These are phyloP conservation scores for Micropoecilia bifurca DNA, from an alignment of 2,797 vertebrate species.

Conservation along the genomic window DNA sequence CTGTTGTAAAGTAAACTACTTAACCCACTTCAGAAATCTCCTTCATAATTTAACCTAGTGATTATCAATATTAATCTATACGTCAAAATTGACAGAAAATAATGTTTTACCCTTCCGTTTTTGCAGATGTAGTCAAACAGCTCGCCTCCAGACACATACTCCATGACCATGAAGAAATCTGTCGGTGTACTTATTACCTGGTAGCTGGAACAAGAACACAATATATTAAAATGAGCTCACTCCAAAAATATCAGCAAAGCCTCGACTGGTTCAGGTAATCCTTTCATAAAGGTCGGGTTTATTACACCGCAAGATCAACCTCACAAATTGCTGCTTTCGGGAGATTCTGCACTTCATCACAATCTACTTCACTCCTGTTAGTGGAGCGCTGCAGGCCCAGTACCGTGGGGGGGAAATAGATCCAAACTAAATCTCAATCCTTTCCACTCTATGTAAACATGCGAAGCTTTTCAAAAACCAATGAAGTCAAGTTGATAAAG, in stretches of 20 bases:
- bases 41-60: not conserved
- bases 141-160: slow-evolving; percentile 96
- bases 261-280: slow-evolving; percentile 18
- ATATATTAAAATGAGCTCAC: not conserved
- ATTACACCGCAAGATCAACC: slow-evolving; percentile 33
- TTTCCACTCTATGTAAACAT: slow-evolving; percentile 11
- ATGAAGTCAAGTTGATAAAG: slow-evolving; percentile 6
- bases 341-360: slow-evolving; percentile 46
- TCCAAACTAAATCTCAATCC: slow-evolving; percentile 23
- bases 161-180: slow-evolving; percentile 99
- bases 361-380: slow-evolving; percentile 34
- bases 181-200: slow-evolving; percentile 98
- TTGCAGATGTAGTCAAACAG: slow-evolving; percentile 99
- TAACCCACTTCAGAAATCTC: not conserved
- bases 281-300: slow-evolving; percentile 52
- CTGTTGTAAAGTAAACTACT: not conserved
- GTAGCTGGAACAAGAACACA: slow-evolving; percentile 84
- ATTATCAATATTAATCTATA: not conserved
- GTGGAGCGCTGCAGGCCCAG: not conserved
- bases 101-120: slow-evolving; percentile 89
- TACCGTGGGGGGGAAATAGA: slow-evolving; percentile 7
- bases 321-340: slow-evolving; percentile 41
- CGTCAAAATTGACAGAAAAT: not conserved
- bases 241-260: not conserved
- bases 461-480: not conserved